Conservation (phyloP, 2,797 vertebrate species). For the Premnoplex brunnescens region DNA sequence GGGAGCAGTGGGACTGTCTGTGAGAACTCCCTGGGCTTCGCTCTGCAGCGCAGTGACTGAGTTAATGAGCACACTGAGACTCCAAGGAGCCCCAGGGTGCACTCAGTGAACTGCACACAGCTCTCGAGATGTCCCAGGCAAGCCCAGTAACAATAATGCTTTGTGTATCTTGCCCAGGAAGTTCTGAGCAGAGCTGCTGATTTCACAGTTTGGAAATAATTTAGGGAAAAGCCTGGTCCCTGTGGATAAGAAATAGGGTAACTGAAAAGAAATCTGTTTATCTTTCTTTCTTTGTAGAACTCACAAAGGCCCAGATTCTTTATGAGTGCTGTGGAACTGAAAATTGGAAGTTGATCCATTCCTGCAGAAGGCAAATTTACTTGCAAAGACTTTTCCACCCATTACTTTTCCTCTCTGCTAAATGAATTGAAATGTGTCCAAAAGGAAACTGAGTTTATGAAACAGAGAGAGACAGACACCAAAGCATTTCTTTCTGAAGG, state of each 20-base stretch:
- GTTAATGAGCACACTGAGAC: neutral
- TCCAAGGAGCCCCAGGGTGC: neutral
- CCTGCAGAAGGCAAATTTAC: conserved; percentile 40
- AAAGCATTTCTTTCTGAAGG: conserved; percentile 28
- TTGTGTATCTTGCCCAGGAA: conserved; percentile 32
- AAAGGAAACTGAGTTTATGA: conserved; percentile 50
- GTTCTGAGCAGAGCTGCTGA: neutral
- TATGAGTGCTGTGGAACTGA: neutral
- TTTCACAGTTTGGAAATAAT: conserved; percentile 59
- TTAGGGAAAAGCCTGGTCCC: conserved; percentile 50
- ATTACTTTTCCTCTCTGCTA: conserved; percentile 33
- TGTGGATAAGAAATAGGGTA: conserved; percentile 29
- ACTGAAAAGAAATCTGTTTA: neutral
- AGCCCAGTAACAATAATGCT: neutral
- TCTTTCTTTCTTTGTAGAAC: conserved; percentile 42
- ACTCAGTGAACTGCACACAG: neutral
- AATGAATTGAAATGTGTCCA: conserved; percentile 30
- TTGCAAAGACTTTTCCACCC: conserved; percentile 54
- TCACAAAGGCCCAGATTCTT: conserved; percentile 22
- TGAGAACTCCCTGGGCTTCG: neutral
- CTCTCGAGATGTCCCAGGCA: conserved; percentile 5
- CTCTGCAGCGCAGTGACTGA: neutral
- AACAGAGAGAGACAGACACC: neutral
- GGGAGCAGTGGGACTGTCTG: neutral
- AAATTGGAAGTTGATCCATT: conserved; percentile 20